Percentiles rank a stretch among this genome's conserved stretches.
Evolutionary conservation across 2,113 vertebrate species (phyloP).

Genomic region (Lycocorax pyrrhopterus): DNA sequence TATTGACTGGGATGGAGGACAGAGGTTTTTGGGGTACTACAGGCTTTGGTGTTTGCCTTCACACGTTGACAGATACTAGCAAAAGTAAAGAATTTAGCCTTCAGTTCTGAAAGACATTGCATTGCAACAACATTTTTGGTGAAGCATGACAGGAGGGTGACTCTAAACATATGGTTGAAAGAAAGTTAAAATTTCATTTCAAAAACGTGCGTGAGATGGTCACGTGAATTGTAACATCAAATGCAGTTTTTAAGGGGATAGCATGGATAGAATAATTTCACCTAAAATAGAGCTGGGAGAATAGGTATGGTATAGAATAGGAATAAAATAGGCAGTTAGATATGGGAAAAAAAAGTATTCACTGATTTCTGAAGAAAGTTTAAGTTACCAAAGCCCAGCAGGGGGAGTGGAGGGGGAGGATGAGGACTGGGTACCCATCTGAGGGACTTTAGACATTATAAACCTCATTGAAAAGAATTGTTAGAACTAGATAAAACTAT

Average conservation of each 20-base stretch:
- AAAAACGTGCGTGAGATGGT: background rate
- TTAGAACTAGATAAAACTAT: background rate
- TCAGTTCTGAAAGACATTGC: background rate
- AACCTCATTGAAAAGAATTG: background rate
- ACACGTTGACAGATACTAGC: background rate
- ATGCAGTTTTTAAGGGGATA: background rate
- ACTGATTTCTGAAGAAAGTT: background rate
- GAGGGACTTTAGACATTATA: background rate
- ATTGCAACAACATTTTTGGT: background rate
- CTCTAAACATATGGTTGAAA: background rate
- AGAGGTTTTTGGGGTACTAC: background rate
- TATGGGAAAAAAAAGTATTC: accelerated
- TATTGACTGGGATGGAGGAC: background rate
- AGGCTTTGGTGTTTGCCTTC: background rate
- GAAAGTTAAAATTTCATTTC: background rate
- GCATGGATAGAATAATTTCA: background rate
- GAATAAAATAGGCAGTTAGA: background rate
- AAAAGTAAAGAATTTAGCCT: background rate
- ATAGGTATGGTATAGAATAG: background rate
- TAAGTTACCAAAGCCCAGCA: background rate
- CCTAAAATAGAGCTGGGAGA: background rate
- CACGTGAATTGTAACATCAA: accelerated
- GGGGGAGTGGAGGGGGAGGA: accelerated
- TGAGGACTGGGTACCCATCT: accelerated
- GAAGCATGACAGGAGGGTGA: background rate